Conservation (phyloP, 1,140 invertebrate species). For the Andricus grossulariae region DNA sequence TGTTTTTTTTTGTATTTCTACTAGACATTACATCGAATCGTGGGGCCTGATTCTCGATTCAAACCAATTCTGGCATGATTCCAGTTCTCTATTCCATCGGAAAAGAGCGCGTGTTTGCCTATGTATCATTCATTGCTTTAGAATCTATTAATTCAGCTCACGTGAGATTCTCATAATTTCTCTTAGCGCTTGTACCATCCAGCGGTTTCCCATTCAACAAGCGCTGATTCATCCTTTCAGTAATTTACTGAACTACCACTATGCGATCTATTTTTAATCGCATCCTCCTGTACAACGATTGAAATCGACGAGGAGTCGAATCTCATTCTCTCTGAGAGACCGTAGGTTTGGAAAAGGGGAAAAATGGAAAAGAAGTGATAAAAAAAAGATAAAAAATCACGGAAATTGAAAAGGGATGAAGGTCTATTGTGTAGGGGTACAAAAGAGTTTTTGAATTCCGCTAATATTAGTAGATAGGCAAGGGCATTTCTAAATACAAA, state of each 20-base stretch:
- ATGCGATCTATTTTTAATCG: conserved; percentile 25
- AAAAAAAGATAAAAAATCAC: background rate
- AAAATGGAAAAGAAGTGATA: background rate
- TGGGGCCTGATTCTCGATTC: conserved; percentile 33
- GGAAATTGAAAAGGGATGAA: background rate
- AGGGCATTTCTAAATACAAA: too few species aligned
- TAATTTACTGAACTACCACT: background rate
- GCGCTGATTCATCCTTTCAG: conserved; percentile 20
- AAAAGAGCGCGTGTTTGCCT: conserved; percentile 17
- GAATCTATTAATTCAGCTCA: conserved; percentile 10
- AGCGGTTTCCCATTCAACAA: background rate
- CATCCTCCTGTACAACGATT: conserved; percentile 9
- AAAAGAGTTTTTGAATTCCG: too few species aligned
- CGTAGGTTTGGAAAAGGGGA: background rate
- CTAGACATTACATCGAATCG: background rate
- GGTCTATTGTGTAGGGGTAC: too few species aligned
- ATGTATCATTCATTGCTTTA: conserved; percentile 31
- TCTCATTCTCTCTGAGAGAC: conserved; percentile 5
- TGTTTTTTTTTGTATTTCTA: too few species aligned
- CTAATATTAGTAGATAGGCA: too few species aligned
- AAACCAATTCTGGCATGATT: conserved; percentile 20
- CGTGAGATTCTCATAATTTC: conserved; percentile 19
- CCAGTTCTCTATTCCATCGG: conserved; percentile 7
- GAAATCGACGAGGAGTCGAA: conserved; percentile 6
- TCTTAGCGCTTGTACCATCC: background rate